Evolutionary conservation across 2,113 vertebrate genomes (phyloP).

Genomic region (Xenopus borealis): DNA sequence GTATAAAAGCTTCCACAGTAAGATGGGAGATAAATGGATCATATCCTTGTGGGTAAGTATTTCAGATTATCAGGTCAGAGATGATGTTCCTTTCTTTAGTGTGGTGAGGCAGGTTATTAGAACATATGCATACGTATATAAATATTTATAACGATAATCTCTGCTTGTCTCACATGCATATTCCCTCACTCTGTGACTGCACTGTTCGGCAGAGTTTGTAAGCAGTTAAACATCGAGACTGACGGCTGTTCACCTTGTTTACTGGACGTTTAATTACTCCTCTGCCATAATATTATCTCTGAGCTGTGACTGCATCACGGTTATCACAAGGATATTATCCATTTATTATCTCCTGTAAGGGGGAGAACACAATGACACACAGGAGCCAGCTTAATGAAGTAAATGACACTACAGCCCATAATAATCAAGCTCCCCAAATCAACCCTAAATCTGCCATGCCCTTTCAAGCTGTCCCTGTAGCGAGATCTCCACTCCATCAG

Average conservation of each 20-base stretch:
- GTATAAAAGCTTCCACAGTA: no score
- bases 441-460: slow-evolving; percentile 65
- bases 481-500: slow-evolving; percentile 48
- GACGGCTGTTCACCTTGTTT: no score
- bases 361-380: slow-evolving; percentile 73
- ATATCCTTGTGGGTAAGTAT: no score
- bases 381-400: slow-evolving; percentile 74
- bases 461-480: slow-evolving; percentile 62
- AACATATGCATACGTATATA: no score
- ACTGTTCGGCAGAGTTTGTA: slow-evolving; percentile 54
- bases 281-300: slow-evolving; percentile 81
- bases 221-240: slow-evolving; percentile 56
- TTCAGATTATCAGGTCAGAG: no score
- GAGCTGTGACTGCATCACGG: slow-evolving; percentile 76
- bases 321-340: slow-evolving; percentile 74
- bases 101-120: no score
- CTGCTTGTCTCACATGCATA: no score
- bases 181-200: no score
- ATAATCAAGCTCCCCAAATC: slow-evolving; percentile 60
- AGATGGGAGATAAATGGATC: no score
- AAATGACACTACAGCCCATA: slow-evolving; percentile 66
- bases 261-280: slow-evolving; percentile 76
- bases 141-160: no score
- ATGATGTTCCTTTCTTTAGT: no score
- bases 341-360: slow-evolving; percentile 77